Base-by-base conservation (phyloP, 2,113 vertebrate species). In the Megaceryle torquata region DNA sequence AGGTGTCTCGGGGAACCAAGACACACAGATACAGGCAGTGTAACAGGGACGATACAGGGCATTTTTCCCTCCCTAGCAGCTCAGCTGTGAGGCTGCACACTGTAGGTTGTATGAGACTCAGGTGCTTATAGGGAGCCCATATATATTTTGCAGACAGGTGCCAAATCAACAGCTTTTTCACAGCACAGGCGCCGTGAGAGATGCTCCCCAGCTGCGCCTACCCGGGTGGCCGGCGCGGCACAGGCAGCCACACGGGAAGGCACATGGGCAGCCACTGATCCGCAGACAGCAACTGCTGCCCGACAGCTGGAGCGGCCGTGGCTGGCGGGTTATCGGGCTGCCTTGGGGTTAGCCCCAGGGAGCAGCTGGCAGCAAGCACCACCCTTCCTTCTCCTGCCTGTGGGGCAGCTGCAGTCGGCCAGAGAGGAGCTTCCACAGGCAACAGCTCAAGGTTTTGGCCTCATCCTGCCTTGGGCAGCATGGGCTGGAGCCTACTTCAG, bases 361-460 rank as follows among this genome's bases (percentile, higher is more conserved):
- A 8, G 5, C 78, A 79, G 70, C 6, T 92, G 87, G 75, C n/a
- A 65, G 41, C 0, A 2, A 91, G 35, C 16, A 22, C 7, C 28
- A 22, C 7, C 28, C 68, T 33, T 83, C 46, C 76, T 74, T 15
- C 54, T 76, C 9, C 74, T 91, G 81, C 15, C 57, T 54, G 21
- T 3, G 1, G 22, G 51, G 80, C 83, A 89, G 82, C 91, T 89
- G 74, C 65, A 17, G 7, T 11, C 6, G 1, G 53, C 43, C 54
- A 74, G n/a, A 57, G 26, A 86, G 69, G 50, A 44, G 46, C 46
- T 60, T 81, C 60, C 33, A 16, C 3, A 1, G 39, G 21, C 0
- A 0, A 15, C 44, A 8, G 5, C 0, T 0, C 57, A 24, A 1
- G 0, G 33, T 9, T 4, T 90, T 80, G 39, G 57, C 28, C 35